A percentile compares a stretch with the other conserved stretches of the same genome.
These are phyloP conservation scores for Agriopis leucophaearia DNA, from an alignment of 2,888 invertebrate genomes.

Conservation along the genomic window DNA sequence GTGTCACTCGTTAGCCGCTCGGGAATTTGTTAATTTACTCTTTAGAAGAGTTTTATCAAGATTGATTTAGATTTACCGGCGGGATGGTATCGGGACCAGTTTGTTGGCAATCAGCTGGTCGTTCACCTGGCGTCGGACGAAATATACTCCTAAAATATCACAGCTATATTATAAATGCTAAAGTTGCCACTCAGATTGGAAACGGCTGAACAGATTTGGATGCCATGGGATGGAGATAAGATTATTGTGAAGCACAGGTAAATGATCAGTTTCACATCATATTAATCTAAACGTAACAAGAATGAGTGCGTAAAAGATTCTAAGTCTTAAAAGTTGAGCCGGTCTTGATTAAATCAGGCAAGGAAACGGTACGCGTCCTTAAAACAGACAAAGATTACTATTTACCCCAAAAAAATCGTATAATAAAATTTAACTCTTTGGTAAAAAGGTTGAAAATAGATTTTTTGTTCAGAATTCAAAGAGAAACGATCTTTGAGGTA, in stretches of 20 bases:
- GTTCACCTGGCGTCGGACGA: conserved; percentile 16
- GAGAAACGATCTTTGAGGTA: conserved; percentile 1
- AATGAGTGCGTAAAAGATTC: too few species aligned
- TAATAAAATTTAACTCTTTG: background rate
- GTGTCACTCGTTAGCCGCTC: conserved; percentile 23
- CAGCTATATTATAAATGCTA: background rate
- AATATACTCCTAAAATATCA: background rate
- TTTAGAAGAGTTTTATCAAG: conserved; percentile 24
- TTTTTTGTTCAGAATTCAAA: background rate
- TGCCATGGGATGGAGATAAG: too few species aligned
- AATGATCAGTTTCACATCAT: too few species aligned
- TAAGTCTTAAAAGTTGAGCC: too few species aligned
- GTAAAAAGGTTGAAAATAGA: background rate
- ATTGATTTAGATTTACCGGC: conserved; percentile 23
- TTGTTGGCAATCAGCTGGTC: conserved; percentile 16
- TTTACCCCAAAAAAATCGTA: too few species aligned
- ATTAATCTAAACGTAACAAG: too few species aligned
- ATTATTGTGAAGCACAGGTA: too few species aligned
- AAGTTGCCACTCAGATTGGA: background rate
- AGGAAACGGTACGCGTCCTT: too few species aligned
- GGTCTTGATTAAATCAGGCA: too few species aligned
- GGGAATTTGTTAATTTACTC: conserved; percentile 21
- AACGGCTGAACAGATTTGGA: background rate
- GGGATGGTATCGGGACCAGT: conserved; percentile 21
- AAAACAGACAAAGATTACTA: too few species aligned